Evolutionary conservation across 2,888 invertebrate genomes (phyloP).

Genomic region (Eutolmus rufibarbis): DNA sequence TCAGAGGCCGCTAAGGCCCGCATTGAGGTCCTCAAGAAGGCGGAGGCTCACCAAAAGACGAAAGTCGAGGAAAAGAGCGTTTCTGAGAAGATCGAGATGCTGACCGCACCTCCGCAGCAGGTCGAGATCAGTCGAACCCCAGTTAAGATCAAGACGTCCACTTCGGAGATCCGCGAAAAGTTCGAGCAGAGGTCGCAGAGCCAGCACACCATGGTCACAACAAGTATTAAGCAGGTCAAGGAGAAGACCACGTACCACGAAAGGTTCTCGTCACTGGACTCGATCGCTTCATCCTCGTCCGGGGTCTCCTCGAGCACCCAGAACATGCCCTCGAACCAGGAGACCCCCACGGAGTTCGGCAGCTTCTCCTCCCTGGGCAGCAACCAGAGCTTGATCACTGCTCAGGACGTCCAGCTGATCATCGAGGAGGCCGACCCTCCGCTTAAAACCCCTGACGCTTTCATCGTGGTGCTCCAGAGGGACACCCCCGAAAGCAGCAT

Average conservation of each 20-base stretch:
- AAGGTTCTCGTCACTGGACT: conserved; percentile 61
- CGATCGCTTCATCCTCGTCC: conserved; percentile 61
- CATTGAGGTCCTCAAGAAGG: conserved; percentile 45
- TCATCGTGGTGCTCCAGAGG: conserved; percentile 72
- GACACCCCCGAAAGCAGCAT: conserved; percentile 77
- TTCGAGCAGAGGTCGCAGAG: conserved; percentile 57
- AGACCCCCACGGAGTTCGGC: conserved; percentile 61
- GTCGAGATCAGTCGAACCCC: conserved; percentile 42
- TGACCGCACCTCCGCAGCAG: conserved; percentile 45
- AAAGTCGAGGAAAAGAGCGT: conserved; percentile 47
- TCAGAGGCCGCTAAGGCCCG: conserved; percentile 55
- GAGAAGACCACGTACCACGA: conserved; percentile 56
- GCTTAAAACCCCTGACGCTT: conserved; percentile 69
- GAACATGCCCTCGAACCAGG: conserved; percentile 58
- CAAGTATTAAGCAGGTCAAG: conserved; percentile 38
- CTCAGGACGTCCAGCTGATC: conserved; percentile 69
- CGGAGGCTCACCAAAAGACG: neutral
- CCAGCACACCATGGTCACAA: conserved; percentile 45
- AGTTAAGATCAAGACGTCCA: conserved; percentile 50
- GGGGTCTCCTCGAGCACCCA: conserved; percentile 61
- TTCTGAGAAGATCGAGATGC: conserved; percentile 48
- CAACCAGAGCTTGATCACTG: conserved; percentile 63
- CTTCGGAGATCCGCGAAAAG: conserved; percentile 61
- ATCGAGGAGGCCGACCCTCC: conserved; percentile 73
- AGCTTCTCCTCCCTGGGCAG: conserved; percentile 63